Evolutionary conservation across 2,888 invertebrate genomes (phyloP), one percentile per base, ranked within the genome.

Genomic region (Eilema caniola): DNA sequence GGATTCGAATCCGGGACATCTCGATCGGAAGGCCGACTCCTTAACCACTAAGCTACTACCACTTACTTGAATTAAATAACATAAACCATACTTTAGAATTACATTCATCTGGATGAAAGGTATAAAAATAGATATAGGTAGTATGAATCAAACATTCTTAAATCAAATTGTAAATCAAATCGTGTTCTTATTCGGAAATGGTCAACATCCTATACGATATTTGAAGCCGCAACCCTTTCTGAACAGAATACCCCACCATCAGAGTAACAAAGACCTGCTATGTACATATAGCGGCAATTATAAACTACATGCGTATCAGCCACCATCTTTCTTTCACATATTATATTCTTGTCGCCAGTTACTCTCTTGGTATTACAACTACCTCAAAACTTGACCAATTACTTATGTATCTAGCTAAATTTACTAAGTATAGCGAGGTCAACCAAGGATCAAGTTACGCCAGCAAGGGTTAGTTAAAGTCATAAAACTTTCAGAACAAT

Each of bases 401-500:
- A 63, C 67, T 71, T 69, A 72, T 74, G 53, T 41, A 71, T 16
- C 23, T 23, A 63, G 57, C 65, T 31, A 33, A 31, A 72, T 60
- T 62, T 31, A 69, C 33, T 65, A 73, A 79, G 67, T 70, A 66
- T 63, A 72, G 61, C 53, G 66, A 79, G 77, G 71, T 66, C 73
- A 69, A 78, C 68, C 74, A 74, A 76, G 73, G 74, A 70, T 75
- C 69, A 76, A 73, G 75, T 79, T 78, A 83, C 78, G 79, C 80
- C 80, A 78, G 86, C 79, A 86, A 87, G 86, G 87, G 88, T 89
- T 87, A 84, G 86, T 83, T 87, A 85, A 75, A 86, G 79, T 85
- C 86, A 85, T 86, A 87, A 89, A 93, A 92, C 88, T 92, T 92
- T 85, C 80, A 88, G 89, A 88, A 90, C 90, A 91, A 88, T 90